A percentile compares a stretch with the other conserved stretches of the same genome.
These are phyloP conservation scores for Pemphigus obesinymphae DNA, from an alignment of 1,140 invertebrate genomes.

Conservation along the genomic window DNA sequence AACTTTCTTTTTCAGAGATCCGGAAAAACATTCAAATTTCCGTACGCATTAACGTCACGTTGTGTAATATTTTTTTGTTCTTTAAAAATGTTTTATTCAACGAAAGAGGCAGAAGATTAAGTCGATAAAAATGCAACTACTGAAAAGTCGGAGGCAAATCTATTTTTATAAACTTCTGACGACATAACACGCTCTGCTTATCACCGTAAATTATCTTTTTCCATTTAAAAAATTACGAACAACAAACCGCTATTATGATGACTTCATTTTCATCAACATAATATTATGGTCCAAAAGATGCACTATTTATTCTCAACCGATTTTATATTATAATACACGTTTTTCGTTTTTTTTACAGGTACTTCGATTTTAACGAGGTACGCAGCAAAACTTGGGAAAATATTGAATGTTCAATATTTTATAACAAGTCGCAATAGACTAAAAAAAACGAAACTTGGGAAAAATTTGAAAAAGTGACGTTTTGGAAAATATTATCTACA, in stretches of 20 bases:
- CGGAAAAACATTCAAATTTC: neutral
- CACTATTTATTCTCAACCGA: too few species aligned
- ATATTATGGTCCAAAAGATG: neutral
- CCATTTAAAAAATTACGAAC: neutral
- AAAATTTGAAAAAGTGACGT: too few species aligned
- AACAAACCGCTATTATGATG: neutral
- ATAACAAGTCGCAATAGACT: too few species aligned
- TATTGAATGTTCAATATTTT: too few species aligned
- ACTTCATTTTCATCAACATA: neutral
- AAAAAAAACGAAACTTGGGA: too few species aligned
- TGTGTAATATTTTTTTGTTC: neutral
- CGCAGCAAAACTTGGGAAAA: too few species aligned
- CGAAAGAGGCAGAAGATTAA: neutral
- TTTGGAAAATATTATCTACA: too few species aligned
- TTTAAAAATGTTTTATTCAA: slow-evolving; percentile 7
- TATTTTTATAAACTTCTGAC: neutral
- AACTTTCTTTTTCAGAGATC: neutral
- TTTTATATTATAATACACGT: too few species aligned
- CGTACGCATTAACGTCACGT: neutral
- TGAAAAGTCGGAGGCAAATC: neutral
- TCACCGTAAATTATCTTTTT: neutral
- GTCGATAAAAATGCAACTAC: neutral
- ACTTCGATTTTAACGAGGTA: too few species aligned
- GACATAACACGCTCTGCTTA: neutral
- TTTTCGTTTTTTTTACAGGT: neutral